These are phyloP conservation scores for Sebastes fasciatus DNA, from an alignment of 2,113 vertebrate genomes.

Conservation along the genomic window DNA sequence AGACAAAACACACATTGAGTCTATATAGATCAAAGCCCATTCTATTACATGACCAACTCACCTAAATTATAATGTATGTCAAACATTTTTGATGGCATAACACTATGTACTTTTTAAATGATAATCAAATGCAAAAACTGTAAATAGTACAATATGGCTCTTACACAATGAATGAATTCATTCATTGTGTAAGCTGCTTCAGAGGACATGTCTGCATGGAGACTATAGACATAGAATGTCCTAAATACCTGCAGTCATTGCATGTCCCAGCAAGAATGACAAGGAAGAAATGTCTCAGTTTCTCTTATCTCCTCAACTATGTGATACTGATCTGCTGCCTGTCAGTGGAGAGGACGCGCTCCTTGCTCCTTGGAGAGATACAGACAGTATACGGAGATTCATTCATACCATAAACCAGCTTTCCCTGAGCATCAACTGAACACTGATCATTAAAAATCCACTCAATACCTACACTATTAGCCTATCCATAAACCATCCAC, in stretches of 20 bases:
- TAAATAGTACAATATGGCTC: not conserved
- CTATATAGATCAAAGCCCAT: too few species aligned
- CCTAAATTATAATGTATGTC: too few species aligned
- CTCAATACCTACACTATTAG: too few species aligned
- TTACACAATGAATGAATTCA: not conserved
- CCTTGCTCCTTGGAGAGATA: not conserved
- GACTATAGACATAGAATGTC: not conserved
- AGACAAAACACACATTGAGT: too few species aligned
- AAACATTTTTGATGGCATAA: too few species aligned
- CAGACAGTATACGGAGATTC: not conserved
- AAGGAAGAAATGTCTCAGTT: not conserved
- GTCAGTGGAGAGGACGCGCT: not conserved
- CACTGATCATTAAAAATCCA: too few species aligned
- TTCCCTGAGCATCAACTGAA: not conserved
- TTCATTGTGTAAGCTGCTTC: too few species aligned
- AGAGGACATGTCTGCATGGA: not conserved
- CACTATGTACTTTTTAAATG: too few species aligned
- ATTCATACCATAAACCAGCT: not conserved
- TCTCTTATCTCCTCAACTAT: not conserved
- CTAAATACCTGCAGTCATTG: not conserved
- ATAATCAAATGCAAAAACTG: not conserved
- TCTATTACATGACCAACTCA: too few species aligned
- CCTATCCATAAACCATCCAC: too few species aligned
- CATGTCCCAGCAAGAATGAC: not conserved
- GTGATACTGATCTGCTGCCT: too few species aligned